phyloP scores from a whole-genome alignment of 2,113 vertebrate species.

The Nematolebias whitei region DNA sequence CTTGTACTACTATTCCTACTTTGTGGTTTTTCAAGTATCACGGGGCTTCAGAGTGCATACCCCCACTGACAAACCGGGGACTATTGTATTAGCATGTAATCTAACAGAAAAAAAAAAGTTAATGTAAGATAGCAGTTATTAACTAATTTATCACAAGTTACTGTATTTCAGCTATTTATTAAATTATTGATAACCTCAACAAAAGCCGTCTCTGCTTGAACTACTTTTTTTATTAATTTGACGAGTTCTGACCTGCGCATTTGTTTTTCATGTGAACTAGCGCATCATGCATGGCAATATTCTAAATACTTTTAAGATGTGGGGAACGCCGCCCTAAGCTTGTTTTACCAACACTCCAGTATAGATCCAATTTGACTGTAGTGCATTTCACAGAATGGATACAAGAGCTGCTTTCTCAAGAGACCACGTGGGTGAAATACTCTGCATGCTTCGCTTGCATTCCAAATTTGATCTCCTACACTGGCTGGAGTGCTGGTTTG shows the following conservation, averaged over 20 bases:
- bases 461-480: slow-evolving; percentile 5
- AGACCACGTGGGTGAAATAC: slow-evolving; percentile 10
- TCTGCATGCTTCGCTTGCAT: slow-evolving; percentile 3
- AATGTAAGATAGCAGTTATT: no score
- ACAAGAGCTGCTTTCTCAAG: neutral
- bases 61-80: no score
- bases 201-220: neutral
- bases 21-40: no score
- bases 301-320: neutral
- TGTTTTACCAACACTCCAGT: neutral
- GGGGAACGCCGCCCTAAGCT: neutral
- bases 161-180: neutral
- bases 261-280: neutral
- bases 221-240: neutral
- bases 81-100: neutral
- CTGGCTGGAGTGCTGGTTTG: neutral
- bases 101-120: neutral
- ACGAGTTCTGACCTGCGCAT: neutral
- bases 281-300: neutral
- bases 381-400: neutral
- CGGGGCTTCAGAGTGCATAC: no score
- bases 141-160: neutral
- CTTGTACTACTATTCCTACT: no score
- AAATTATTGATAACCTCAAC: neutral
- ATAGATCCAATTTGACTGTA: neutral